Evolutionary conservation across 2,888 invertebrate species (phyloP).

Genomic region (Dasysyrphus tricinctus): DNA sequence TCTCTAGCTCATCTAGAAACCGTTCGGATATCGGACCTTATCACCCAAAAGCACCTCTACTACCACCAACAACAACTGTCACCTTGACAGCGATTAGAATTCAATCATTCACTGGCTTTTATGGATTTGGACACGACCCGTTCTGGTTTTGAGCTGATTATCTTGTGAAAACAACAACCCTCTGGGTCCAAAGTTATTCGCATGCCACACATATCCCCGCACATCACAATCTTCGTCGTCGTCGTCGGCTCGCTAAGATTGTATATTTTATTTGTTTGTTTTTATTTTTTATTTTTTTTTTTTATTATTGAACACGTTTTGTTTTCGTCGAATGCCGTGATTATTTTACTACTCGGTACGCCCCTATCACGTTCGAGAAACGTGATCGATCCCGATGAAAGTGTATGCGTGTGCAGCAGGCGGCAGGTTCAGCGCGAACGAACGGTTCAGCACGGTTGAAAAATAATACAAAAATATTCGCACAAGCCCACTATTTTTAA

Average conservation of each 20-base stretch:
- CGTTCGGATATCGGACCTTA: background rate
- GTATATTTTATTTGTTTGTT: conserved; percentile 43
- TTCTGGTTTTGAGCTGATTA: conserved; percentile 14
- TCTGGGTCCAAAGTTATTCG: conserved; percentile 52
- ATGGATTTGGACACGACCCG: background rate
- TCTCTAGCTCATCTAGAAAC: background rate
- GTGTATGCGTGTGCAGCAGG: conserved; percentile 27
- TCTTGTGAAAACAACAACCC: conserved; percentile 51
- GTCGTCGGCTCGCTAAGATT: conserved; percentile 36
- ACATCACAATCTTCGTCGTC: background rate
- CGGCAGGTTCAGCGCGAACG: conserved; percentile 20
- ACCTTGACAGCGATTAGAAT: conserved; percentile 42
- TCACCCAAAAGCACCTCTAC: background rate
- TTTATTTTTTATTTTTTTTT: conserved; percentile 11
- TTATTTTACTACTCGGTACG: conserved; percentile 67
- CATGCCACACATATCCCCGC: conserved; percentile 17
- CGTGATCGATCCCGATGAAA: conserved; percentile 64
- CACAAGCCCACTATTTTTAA: conserved; percentile 69
- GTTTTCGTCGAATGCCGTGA: conserved; percentile 70
- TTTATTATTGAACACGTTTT: conserved; percentile 66
- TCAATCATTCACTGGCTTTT: conserved; percentile 38
- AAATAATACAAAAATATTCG: conserved; percentile 63
- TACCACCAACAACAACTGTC: background rate
- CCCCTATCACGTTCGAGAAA: conserved; percentile 74
- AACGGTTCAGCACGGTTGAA: conserved; percentile 26